Evolutionary conservation across 2,797 vertebrate species (phyloP), one percentile per base, ranked within the genome.

Genomic region (Phalloptychus januarius): DNA sequence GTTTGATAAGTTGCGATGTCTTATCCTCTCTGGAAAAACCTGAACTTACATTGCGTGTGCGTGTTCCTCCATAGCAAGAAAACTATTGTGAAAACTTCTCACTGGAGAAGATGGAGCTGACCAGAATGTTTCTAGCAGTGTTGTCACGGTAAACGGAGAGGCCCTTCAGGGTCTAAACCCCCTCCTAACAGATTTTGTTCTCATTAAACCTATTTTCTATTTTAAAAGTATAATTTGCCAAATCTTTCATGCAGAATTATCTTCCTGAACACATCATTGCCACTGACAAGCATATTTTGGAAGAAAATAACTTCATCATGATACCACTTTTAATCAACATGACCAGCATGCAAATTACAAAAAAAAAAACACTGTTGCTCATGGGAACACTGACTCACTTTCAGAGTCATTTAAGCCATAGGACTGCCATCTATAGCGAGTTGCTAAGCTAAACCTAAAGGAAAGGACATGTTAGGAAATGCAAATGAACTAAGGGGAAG

Each of bases 1-100:
- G 81, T 83, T 91, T 89, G 86, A 89, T 89, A 93, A 94, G 85
- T 92, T 90, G 82, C 79, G 85, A 76, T 72, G 79, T 84, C 79
- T 81, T 88, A 83, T 87, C 80, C 82, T 78, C 70, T 76, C 38
- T 6, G 46, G 54, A 71, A 31, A 76, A 83, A 84, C 80, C 78
- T 69, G 63, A 44, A 11, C 44, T 67, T 40, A 65, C 61, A 83
- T 71, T 83, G 82, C 85, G 77, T 76, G 48, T 87, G 77, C 82
- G 83, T 86, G n/a, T 52, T 76, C 20, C 61, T 67, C 44, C 33
- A 52, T 52, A 76, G 72, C 52, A 38, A 65, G 28, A 73, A 25
- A 77, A 77, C 61, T 75, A 83, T 82, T 58, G 45, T 70, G 69
- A 81, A 52, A 52, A 52, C 23, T 25, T 83, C 77, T 79, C 45